phyloP scores from a whole-genome alignment of 2,113 vertebrate species.

The Vulpes vulpes region DNA sequence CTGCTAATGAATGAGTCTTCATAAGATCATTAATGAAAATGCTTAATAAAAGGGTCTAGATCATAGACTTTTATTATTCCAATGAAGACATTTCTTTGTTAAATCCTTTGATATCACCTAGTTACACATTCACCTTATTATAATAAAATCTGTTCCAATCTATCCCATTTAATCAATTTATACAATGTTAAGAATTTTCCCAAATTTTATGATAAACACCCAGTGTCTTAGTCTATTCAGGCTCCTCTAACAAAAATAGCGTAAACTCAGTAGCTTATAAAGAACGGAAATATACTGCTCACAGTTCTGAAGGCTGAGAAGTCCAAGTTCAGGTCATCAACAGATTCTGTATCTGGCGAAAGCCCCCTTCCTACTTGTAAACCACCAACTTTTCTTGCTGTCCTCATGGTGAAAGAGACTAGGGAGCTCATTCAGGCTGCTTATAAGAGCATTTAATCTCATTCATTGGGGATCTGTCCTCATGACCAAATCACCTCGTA shows the following conservation, averaged over 20 bases:
- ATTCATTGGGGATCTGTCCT: neutral
- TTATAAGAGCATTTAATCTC: neutral
- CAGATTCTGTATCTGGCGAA: neutral
- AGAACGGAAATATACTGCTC: neutral
- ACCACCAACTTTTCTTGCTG: neutral
- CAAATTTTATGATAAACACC: neutral
- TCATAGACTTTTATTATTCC: neutral
- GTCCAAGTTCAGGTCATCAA: neutral
- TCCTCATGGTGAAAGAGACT: neutral
- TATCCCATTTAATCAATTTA: neutral
- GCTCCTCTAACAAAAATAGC: neutral
- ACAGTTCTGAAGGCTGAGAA: neutral
- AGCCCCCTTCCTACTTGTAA: neutral
- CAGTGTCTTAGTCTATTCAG: neutral
- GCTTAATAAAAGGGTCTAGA: neutral
- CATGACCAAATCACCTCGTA: neutral
- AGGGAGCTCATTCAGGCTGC: neutral
- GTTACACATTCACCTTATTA: neutral
- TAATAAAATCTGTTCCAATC: neutral
- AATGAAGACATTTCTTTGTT: slow-evolving; percentile 17
- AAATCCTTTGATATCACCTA: neutral
- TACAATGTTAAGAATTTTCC: neutral
- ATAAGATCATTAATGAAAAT: neutral
- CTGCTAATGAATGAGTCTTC: neutral
- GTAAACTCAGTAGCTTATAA: neutral